Base-by-base conservation (phyloP, 2,888 invertebrate genomes). In the Biston stratarius region DNA sequence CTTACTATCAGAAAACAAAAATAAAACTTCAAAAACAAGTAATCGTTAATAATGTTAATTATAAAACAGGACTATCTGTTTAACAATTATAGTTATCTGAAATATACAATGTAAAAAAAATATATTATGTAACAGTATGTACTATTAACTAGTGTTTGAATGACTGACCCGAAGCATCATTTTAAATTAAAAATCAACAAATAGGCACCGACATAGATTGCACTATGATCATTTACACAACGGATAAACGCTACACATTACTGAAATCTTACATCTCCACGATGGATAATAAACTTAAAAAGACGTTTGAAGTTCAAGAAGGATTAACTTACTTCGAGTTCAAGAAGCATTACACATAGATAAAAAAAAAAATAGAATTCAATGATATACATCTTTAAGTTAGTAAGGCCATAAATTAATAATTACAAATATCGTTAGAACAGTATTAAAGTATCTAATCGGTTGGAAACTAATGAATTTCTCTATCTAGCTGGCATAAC, bases 41-140 rank as follows among this genome's bases (percentile, higher is more conserved):
- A 87, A 84, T 86, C 84, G 84, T 90, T 87, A 89, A 86, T 86
- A 81, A 83, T 83, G 88, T 90, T 90, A 90, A 90, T 90, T 91
- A 91, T 90, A 91, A 92, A 91, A 91, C 87, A 86, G 85, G 86
- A 83, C 86, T 84, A 88, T 88, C 85, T 87, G 84, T 87, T 85
- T 87, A 92, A 92, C 92, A 91, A 90, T 88, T 89, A 92, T 91
- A 92, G 89, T 89, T 87, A 91, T 92, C 90, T 92, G 90, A 90
- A 91, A 91, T 90, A 90, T 88, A 89, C 87, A 89, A 55, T 88
- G 89, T 90, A 91, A 92, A 91, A 90, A 91, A 91, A 88, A 92
- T 91, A 91, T 91, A 91, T 89, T 87, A 90, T 88, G 86, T 91
- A 83, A 86, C 83, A 81, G 78, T 81, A 89, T 89, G 85, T 87